These are phyloP conservation scores for Pachypanchax playfairii DNA, from an alignment of 2,113 vertebrate genomes.

Conservation along the genomic window DNA sequence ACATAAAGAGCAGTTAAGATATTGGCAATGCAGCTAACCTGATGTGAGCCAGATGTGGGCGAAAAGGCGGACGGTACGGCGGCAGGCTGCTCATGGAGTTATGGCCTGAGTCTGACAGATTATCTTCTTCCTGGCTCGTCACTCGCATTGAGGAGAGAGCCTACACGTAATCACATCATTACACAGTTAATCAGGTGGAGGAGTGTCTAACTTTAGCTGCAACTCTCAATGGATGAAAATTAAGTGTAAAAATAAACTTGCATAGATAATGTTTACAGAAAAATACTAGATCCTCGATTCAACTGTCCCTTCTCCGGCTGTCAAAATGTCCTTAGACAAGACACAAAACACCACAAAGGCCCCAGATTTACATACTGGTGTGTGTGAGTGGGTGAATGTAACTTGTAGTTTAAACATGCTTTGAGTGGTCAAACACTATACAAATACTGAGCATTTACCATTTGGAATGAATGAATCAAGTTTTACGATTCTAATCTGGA, in stretches of 20 bases:
- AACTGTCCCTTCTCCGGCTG: too few species aligned
- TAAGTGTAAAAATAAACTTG: slow-evolving; percentile 1
- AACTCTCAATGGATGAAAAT: slow-evolving; percentile 3
- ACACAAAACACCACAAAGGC: too few species aligned
- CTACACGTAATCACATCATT: slow-evolving; percentile 26
- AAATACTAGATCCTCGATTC: not conserved
- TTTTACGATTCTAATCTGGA: not conserved
- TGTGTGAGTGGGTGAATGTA: too few species aligned
- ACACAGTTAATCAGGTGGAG: slow-evolving; percentile 14
- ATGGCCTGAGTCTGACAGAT: slow-evolving; percentile 86
- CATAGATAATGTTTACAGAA: not conserved
- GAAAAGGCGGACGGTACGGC: slow-evolving; percentile 85
- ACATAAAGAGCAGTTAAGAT: slow-evolving; percentile 11
- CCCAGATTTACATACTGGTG: too few species aligned
- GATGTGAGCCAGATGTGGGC: slow-evolving; percentile 86
- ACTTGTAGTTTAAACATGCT: too few species aligned
- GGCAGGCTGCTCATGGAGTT: slow-evolving; percentile 93
- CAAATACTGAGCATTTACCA: too few species aligned
- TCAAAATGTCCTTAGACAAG: too few species aligned
- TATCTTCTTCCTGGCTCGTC: slow-evolving; percentile 85
- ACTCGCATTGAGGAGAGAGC: slow-evolving; percentile 77
- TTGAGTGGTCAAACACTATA: too few species aligned
- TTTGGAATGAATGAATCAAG: not conserved
- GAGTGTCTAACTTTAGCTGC: slow-evolving; percentile 2
- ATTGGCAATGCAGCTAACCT: slow-evolving; percentile 71